These are phyloP conservation scores for Cyprinodon diabolis DNA, from an alignment of 2,797 vertebrate species.

Conservation along the genomic window DNA sequence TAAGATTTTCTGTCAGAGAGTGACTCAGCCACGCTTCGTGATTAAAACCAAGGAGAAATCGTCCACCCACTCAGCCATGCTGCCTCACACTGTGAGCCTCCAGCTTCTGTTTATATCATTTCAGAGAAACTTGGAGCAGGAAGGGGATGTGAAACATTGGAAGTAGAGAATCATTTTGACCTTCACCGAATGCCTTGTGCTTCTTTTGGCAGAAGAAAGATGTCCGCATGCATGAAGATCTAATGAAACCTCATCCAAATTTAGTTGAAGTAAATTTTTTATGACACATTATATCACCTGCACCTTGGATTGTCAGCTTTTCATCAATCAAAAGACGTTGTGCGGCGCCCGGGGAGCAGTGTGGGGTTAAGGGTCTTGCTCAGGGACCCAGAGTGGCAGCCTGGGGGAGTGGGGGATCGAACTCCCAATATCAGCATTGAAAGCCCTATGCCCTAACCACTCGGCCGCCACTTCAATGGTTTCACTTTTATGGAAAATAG, in stretches of 20 bases:
- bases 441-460: too few species aligned
- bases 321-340: too few species aligned
- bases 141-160: neutral
- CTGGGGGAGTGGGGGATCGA: too few species aligned
- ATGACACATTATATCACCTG: neutral
- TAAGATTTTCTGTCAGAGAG: neutral
- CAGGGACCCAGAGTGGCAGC: too few species aligned
- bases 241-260: neutral
- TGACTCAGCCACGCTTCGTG: conserved; percentile 12
- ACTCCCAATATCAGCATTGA: too few species aligned
- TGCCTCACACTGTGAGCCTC: conserved; percentile 8
- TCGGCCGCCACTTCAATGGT: too few species aligned
- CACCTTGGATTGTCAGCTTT: neutral
- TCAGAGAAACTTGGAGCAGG: neutral
- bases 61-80: conserved; percentile 24
- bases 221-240: neutral
- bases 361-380: too few species aligned
- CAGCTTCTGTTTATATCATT: conserved; percentile 2
- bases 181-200: neutral
- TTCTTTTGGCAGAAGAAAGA: neutral
- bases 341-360: too few species aligned
- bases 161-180: neutral
- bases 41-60: neutral
- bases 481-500: too few species aligned
- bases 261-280: neutral